These are phyloP conservation scores for Herminia tarsipennalis DNA, from an alignment of 2,888 invertebrate species.

Conservation along the genomic window DNA sequence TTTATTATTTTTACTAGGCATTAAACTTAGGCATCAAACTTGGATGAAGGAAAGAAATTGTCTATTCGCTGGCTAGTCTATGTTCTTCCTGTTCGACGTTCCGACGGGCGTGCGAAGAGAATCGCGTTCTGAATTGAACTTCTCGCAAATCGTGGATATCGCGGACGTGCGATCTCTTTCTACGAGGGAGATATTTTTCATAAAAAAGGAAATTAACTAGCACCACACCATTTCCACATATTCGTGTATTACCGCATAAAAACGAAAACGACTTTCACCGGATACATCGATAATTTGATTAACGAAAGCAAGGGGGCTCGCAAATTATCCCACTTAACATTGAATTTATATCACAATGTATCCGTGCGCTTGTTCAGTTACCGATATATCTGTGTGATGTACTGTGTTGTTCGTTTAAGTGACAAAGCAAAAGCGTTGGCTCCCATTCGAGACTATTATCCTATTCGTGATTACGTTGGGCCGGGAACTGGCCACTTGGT, in stretches of 20 bases:
- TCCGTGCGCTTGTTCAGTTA: slow-evolving; percentile 71
- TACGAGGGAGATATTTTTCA: slow-evolving; percentile 54
- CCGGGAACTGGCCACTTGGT: slow-evolving; percentile 77
- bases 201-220: slow-evolving; percentile 46
- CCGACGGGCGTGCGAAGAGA: slow-evolving; percentile 46
- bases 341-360: slow-evolving; percentile 69
- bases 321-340: slow-evolving; percentile 64
- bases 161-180: slow-evolving; percentile 65
- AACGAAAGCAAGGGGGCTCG: slow-evolving; percentile 63
- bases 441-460: slow-evolving; percentile 80
- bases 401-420: slow-evolving; percentile 77
- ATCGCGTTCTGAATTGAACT: slow-evolving; percentile 59
- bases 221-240: slow-evolving; percentile 49
- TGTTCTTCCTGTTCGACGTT: slow-evolving; percentile 62
- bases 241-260: slow-evolving; percentile 48
- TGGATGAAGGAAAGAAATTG: no score
- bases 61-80: slow-evolving; percentile 54
- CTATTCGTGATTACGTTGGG: slow-evolving; percentile 79
- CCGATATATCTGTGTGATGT: slow-evolving; percentile 70
- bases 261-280: slow-evolving; percentile 72
- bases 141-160: slow-evolving; percentile 68
- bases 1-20: no score
- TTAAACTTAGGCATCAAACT: no score
- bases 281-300: slow-evolving; percentile 79
- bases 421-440: slow-evolving; percentile 79